phyloP scores from a whole-genome alignment of 2,113 vertebrate species.

The Dasyurus viverrinus region DNA sequence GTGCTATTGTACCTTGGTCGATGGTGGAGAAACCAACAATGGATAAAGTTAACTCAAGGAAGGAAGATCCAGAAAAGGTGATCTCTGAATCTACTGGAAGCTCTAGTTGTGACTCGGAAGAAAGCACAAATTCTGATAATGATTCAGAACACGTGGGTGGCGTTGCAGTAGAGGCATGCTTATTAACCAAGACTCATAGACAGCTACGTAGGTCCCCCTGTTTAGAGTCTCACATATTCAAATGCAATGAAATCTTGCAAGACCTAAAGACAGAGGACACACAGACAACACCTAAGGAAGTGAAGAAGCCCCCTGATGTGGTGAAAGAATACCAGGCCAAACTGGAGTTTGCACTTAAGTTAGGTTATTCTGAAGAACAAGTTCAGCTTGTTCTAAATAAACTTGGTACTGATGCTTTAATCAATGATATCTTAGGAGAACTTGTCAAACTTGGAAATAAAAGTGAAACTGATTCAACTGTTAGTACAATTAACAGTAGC shows the following conservation, averaged over 20 bases:
- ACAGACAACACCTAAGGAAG: conserved; percentile 82
- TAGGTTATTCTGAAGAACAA: conserved; percentile 96
- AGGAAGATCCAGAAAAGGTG: conserved; percentile 86
- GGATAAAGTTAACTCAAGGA: conserved; percentile 87
- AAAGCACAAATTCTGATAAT: conserved; percentile 87
- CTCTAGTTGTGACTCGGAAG: conserved; percentile 86
- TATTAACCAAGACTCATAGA: conserved; percentile 87
- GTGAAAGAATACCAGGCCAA: conserved; percentile 94
- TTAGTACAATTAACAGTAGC: conserved; percentile 77
- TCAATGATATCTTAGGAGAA: conserved; percentile 97
- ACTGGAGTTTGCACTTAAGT: conserved; percentile 97
- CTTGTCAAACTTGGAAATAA: conserved; percentile 97
- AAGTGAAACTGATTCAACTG: conserved; percentile 89
- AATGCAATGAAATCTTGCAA: conserved; percentile 86
- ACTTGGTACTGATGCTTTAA: conserved; percentile 95
- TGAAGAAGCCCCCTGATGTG: conserved; percentile 83
- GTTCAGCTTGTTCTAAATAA: conserved; percentile 96
- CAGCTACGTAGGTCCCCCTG: conserved; percentile 92
- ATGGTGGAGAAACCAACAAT: conserved; percentile 86
- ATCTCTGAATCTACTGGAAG: conserved; percentile 81
- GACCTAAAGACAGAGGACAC: conserved; percentile 85
- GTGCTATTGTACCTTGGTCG: conserved; percentile 87
- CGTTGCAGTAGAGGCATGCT: conserved; percentile 81
- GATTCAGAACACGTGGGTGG: conserved; percentile 83
- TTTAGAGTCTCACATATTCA: conserved; percentile 90